A percentile compares a stretch with the other conserved stretches of the same genome.
These are phyloP conservation scores for Carcharodon carcharias DNA, from an alignment of 2,797 vertebrate species.

Conservation along the genomic window DNA sequence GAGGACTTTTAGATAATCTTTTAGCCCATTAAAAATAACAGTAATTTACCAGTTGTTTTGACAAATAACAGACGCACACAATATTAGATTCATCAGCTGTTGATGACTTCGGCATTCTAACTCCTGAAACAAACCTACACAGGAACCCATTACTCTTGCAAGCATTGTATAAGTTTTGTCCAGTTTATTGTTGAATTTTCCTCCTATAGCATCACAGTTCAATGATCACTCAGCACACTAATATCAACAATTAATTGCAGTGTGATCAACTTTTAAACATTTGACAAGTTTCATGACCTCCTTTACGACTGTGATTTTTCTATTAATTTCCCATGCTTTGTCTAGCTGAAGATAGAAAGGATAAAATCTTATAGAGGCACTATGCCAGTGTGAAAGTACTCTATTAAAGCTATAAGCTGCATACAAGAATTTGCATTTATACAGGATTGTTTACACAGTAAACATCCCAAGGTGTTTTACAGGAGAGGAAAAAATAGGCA, in stretches of 20 bases:
- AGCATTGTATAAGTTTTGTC: neutral
- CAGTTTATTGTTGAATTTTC: neutral
- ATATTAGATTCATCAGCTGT: neutral
- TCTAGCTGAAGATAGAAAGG: neutral
- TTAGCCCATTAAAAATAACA: neutral
- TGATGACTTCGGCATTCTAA: neutral
- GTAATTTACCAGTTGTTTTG: neutral
- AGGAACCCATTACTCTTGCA: neutral
- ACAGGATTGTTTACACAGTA: neutral
- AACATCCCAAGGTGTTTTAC: neutral
- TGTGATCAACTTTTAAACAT: neutral
- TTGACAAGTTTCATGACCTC: neutral
- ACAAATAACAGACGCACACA: neutral
- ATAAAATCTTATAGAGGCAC: neutral
- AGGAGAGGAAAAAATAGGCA: neutral
- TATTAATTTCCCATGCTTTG: neutral
- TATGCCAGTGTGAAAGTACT: no score
- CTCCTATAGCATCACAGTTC: neutral
- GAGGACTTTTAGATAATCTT: neutral
- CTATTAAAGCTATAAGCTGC: neutral
- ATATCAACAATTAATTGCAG: neutral
- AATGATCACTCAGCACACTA: neutral
- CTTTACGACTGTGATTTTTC: neutral
- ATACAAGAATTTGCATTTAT: neutral
- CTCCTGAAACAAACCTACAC: neutral